Conservation (phyloP, 2,113 vertebrate genomes). For the Ptyas mucosa region DNA sequence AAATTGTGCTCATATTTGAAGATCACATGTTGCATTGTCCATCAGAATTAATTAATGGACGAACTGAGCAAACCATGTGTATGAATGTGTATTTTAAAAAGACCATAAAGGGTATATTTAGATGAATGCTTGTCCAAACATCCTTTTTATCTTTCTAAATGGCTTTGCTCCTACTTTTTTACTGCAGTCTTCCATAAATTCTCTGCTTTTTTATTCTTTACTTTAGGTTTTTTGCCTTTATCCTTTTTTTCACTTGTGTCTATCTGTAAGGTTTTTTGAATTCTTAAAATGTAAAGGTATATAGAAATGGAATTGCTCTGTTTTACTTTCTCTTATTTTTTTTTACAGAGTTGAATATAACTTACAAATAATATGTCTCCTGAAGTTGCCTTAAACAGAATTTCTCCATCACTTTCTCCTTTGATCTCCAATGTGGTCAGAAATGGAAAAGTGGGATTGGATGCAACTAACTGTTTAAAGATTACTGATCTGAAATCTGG, state of each 20-base stretch:
- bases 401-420: conserved; percentile 88
- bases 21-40: neutral
- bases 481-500: conserved; percentile 97
- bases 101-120: neutral
- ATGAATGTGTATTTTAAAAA: neutral
- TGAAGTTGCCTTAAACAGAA: conserved; percentile 91
- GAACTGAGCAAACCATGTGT: neutral
- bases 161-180: neutral
- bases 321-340: neutral
- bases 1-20: neutral
- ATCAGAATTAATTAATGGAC: neutral
- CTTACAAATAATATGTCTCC: conserved; percentile 84
- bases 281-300: neutral
- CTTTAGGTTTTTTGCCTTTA: neutral
- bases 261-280: neutral
- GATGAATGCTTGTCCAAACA: neutral
- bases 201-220: neutral
- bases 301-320: neutral
- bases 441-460: conserved; percentile 93
- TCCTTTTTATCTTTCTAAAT: neutral
- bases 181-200: neutral
- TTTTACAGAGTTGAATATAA: conserved; percentile 48
- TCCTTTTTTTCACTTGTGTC: neutral
- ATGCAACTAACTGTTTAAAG: conserved; percentile 91
- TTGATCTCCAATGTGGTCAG: conserved; percentile 91